Base-by-base conservation (phyloP, 2,888 invertebrate species). In the Prenolepis imparis region DNA sequence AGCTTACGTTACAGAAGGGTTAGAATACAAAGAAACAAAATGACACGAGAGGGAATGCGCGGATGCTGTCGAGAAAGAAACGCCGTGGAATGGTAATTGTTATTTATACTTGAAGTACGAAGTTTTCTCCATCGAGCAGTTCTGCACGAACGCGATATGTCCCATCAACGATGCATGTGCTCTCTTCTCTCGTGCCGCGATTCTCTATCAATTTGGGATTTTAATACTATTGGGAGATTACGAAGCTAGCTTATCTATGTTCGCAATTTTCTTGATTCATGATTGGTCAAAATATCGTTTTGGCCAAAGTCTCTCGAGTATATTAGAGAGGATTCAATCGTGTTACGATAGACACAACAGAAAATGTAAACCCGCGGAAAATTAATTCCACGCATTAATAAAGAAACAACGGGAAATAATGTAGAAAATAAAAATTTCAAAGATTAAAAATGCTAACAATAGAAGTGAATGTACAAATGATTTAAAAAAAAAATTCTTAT, bases 61-160 rank as follows among this genome's bases (percentile, higher is more conserved):
- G 36, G n/a, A 67, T 21, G 36, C 41, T 11, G 12, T 64, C 8
- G 66, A 77, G 18, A 39, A 12, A 28, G 41, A 18, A 48, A 24
- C 21, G 21, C 5, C 12, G 59, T 78, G 44, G 68, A 68, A 68
- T 36, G 24, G 68, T 68, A 70, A 70, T 70, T 44, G 59, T 78
- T 61, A 78, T 70, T 78, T 78, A 78, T 44, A 78, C 59, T 59
- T 59, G 21, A 21, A 59, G 18, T 28, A n/a, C 11, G 11, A 0
- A 6, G 48, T 48, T 15, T 48, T 67, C 48, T 48, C 66, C 66
- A 66, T 66, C 67, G 67, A 67, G 28, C 48, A 11, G 18, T 8
- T 24, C 9, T 44, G 66, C 52, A 24, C 15, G 41, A 41, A 32
- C n/a, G 44, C 28, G 21, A 68, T 55, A 77, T 28, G n/a, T 55